phyloP scores from a whole-genome alignment of 2,888 invertebrate species.

The Plebejus argus region DNA sequence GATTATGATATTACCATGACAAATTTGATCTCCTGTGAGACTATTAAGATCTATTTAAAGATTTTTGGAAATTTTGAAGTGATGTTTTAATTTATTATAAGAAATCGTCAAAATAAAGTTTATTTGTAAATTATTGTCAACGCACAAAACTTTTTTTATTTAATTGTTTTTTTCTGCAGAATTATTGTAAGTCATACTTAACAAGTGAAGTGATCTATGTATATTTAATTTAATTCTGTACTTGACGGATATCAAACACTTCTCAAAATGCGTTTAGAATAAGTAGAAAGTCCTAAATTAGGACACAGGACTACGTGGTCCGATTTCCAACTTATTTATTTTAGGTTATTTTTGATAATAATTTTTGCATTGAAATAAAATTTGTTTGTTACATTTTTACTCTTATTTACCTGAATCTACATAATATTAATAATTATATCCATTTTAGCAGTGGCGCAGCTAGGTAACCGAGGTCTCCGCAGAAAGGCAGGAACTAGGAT shows the following conservation, averaged over 20 bases:
- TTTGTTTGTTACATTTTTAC: conserved; percentile 33
- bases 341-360: conserved; percentile 34
- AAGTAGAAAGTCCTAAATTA: conserved; percentile 61
- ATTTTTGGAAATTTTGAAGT: not conserved
- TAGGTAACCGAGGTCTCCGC: too few species aligned
- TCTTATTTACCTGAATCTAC: conserved; percentile 17
- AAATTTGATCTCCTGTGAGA: not conserved
- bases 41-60: not conserved
- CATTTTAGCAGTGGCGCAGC: too few species aligned
- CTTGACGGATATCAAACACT: too few species aligned
- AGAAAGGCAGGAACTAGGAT: too few species aligned
- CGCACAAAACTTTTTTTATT: not conserved
- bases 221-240: too few species aligned
- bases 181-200: not conserved
- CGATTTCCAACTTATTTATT: conserved; percentile 42
- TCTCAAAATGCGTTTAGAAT: not conserved
- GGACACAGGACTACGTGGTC: conserved; percentile 63
- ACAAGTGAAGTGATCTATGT: not conserved
- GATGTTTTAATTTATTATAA: not conserved
- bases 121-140: not conserved
- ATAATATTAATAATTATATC: too few species aligned
- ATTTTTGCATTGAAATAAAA: conserved; percentile 36
- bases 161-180: not conserved
- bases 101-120: not conserved
- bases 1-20: conserved; percentile 11